Evolutionary conservation across 2,113 vertebrate species (phyloP).

Genomic region (Lathamus discolor): DNA sequence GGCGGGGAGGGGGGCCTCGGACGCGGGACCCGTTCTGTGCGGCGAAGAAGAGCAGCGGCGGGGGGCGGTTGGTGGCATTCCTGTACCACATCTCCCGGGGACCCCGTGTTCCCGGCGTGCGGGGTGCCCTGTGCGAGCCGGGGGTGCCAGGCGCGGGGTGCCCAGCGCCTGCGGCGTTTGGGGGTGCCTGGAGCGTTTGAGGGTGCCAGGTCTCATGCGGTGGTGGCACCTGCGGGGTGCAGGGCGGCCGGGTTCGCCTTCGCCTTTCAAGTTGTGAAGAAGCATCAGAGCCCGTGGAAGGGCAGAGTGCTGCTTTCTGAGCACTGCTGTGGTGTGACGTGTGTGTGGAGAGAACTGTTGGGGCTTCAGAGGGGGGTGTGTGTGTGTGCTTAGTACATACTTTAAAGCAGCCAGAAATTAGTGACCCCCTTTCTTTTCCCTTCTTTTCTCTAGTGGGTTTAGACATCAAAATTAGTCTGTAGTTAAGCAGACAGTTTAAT

Average conservation of each 20-base stretch:
- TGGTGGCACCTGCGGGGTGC: background rate
- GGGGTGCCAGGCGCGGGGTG: background rate
- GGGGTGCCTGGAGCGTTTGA: background rate
- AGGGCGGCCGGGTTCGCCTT: background rate
- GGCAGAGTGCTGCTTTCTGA: fast-evolving
- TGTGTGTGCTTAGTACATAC: background rate
- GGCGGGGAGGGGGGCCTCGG: background rate
- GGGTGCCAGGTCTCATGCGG: background rate
- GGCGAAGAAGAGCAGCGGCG: background rate
- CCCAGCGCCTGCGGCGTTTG: background rate
- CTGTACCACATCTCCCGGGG: too few species aligned
- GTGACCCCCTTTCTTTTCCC: background rate
- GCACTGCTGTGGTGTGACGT: background rate
- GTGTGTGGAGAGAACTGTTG: background rate
- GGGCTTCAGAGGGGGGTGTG: background rate
- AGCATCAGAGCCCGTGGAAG: background rate
- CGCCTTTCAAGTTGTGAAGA: too few species aligned
- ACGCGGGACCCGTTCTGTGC: too few species aligned
- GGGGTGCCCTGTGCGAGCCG: background rate
- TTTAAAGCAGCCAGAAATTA: background rate
- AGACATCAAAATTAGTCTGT: background rate
- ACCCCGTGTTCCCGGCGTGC: background rate
- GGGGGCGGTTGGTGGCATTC: background rate
- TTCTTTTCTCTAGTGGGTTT: background rate
- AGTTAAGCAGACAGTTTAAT: conserved; percentile 1